Evolutionary conservation across 2,888 invertebrate genomes (phyloP), one percentile per base, ranked within the genome.

Genomic region (Cephus pulcher): DNA sequence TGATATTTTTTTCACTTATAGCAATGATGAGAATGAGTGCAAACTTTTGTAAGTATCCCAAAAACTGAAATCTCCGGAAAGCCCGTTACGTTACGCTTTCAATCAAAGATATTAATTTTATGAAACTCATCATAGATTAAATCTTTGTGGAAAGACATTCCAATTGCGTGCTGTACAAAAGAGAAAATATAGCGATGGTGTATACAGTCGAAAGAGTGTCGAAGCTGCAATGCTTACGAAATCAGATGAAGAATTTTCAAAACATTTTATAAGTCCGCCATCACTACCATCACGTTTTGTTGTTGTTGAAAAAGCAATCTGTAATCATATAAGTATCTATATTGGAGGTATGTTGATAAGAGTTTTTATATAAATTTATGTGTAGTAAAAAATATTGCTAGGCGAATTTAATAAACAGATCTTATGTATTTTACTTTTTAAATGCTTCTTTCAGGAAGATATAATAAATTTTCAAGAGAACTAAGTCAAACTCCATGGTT

Each of bases 401-500:
- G 37, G 34, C 30, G 3, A 76, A 12, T 9, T 40, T n/a, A 15
- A 75, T 35, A 37, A 77, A 30, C 56, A 81, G 76, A 79, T 78
- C 23, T 73, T 78, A 40, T 81, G 75, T 74, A 56, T 73, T 73
- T 33, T 80, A 79, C 74, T 79, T 82, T 83, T 74, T 80, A 88
- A 75, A 88, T 82, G 85, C 76, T 90, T 82, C 86, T 88, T 82
- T 77, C 75, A 91, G 95, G 95, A 83, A 94, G 98, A 76, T 98
- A 99, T 90, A 94, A 95, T 83, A 98, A 98, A 91, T 94, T 95
- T 88, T 96, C 96, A 4, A 94, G 99, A 75, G 93, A 94, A 82
- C 92, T 99, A 37, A 96, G 98, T 76, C 99, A 99, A 93, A 98
- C 98, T 0, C 99, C 99, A 0, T 99, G 99, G 98, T 91, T 98